Conservation (phyloP, 2,797 vertebrate species). For the Bradypodion pumilum region DNA sequence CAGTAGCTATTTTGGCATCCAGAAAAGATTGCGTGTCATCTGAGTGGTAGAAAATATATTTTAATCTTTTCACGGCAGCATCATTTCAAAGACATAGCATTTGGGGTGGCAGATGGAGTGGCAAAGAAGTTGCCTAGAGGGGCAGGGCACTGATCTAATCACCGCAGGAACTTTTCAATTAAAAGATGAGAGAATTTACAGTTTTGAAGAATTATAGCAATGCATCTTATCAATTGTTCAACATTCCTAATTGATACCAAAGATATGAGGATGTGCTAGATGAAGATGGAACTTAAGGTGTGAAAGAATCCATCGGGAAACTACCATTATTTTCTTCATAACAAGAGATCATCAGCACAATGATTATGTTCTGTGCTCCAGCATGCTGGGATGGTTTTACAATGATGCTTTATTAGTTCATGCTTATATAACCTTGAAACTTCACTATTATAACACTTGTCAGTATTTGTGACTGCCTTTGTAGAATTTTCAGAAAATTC, state of each 20-base stretch:
- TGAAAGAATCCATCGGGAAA: neutral
- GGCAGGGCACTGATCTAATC: slow-evolving; percentile 83
- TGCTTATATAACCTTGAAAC: slow-evolving; percentile 28
- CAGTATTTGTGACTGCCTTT: slow-evolving; percentile 2
- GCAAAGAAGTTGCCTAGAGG: slow-evolving; percentile 85
- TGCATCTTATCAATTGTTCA: slow-evolving; percentile 74
- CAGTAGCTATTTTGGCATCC: slow-evolving; percentile 86
- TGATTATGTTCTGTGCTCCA: neutral
- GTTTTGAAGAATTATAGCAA: slow-evolving; percentile 75
- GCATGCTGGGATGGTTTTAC: slow-evolving; percentile 34
- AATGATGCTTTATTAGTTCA: slow-evolving; percentile 31
- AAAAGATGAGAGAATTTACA: slow-evolving; percentile 81
- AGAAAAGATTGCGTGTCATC: slow-evolving; percentile 86
- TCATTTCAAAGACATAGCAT: slow-evolving; percentile 85
- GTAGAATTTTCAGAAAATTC: neutral
- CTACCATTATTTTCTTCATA: neutral
- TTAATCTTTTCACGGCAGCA: slow-evolving; percentile 85
- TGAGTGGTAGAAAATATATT: slow-evolving; percentile 87
- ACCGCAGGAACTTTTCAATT: slow-evolving; percentile 83
- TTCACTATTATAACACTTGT: slow-evolving; percentile 21
- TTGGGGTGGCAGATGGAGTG: slow-evolving; percentile 86
- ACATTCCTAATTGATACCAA: slow-evolving; percentile 71
- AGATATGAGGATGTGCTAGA: slow-evolving; percentile 57
- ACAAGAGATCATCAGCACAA: neutral
- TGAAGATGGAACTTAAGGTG: slow-evolving; percentile 39